phyloP scores from a whole-genome alignment of 1,140 invertebrate genomes.

The Berghia stephanieae region DNA sequence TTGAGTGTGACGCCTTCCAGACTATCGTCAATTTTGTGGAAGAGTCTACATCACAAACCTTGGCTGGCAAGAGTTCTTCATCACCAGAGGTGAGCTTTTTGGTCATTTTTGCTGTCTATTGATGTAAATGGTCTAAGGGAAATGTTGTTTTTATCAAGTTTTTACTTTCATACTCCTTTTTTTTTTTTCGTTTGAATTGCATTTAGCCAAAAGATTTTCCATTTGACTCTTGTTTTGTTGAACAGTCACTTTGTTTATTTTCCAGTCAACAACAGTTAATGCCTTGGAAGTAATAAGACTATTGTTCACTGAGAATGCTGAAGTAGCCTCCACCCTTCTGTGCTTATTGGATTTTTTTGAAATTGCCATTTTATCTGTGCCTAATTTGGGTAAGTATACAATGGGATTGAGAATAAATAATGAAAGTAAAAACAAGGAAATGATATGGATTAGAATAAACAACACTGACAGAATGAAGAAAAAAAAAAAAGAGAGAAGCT shows the following conservation, averaged over 20 bases:
- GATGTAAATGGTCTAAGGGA: background rate
- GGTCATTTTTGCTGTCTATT: background rate
- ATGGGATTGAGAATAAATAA: too few species aligned
- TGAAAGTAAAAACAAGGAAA: too few species aligned
- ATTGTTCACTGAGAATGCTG: background rate
- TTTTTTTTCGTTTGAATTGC: too few species aligned
- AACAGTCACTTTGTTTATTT: too few species aligned
- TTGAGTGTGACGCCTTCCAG: background rate
- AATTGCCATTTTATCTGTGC: slow-evolving; percentile 22
- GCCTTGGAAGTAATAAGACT: slow-evolving; percentile 9
- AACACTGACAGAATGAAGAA: too few species aligned
- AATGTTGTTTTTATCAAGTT: background rate
- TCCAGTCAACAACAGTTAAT: slow-evolving; percentile 22
- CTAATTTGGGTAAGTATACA: slow-evolving; percentile 28
- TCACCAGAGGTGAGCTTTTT: slow-evolving; percentile 18
- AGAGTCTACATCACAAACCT: background rate
- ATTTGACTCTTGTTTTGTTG: too few species aligned
- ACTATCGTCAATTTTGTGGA: slow-evolving; percentile 20
- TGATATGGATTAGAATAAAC: too few species aligned
- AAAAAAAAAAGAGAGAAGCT: too few species aligned
- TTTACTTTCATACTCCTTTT: too few species aligned
- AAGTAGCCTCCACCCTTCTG: background rate
- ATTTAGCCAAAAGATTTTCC: too few species aligned
- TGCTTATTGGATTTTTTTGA: slow-evolving; percentile 25
- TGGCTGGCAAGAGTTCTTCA: slow-evolving; percentile 4